These are phyloP conservation scores for Hesperophylax magnus DNA, from an alignment of 1,140 invertebrate genomes.

Conservation along the genomic window DNA sequence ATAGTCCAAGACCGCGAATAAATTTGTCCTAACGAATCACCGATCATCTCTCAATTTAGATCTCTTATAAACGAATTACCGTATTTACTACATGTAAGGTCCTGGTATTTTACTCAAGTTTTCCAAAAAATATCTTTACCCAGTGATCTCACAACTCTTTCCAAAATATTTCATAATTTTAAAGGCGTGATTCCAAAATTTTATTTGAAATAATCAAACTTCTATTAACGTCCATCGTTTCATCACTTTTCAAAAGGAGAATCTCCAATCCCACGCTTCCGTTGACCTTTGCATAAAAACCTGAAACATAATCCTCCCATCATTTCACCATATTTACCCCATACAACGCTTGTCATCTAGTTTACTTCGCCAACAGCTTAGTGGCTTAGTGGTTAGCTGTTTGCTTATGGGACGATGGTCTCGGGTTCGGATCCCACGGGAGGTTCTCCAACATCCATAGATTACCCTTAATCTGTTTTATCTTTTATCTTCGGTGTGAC, in stretches of 20 bases:
- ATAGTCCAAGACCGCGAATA: too few relatives aligned
- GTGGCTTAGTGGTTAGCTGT: constrained; percentile 24
- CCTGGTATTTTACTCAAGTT: too few relatives aligned
- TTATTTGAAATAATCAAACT: too few relatives aligned
- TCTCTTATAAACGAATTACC: too few relatives aligned
- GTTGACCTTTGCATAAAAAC: not conserved
- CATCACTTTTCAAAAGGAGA: not conserved
- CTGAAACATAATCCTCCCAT: not conserved
- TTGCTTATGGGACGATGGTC: not conserved
- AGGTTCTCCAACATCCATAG: not conserved
- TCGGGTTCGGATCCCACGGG: constrained; percentile 30
- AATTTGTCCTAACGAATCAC: too few relatives aligned
- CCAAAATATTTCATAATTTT: too few relatives aligned
- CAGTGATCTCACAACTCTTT: too few relatives aligned
- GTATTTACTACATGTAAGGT: too few relatives aligned
- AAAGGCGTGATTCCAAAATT: too few relatives aligned
- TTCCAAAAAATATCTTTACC: too few relatives aligned
- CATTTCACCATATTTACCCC: not conserved
- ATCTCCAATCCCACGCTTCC: not conserved
- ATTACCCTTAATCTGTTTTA: constrained; percentile 1
- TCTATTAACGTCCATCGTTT: not conserved
- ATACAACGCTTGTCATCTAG: constrained; percentile 3
- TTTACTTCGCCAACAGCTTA: not conserved
- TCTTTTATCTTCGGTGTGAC: not conserved
- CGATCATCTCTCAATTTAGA: too few relatives aligned